Percentiles rank a stretch among this genome's conserved stretches.
Evolutionary conservation across 1,140 invertebrate species (phyloP).

Genomic region (Orius laevigatus): DNA sequence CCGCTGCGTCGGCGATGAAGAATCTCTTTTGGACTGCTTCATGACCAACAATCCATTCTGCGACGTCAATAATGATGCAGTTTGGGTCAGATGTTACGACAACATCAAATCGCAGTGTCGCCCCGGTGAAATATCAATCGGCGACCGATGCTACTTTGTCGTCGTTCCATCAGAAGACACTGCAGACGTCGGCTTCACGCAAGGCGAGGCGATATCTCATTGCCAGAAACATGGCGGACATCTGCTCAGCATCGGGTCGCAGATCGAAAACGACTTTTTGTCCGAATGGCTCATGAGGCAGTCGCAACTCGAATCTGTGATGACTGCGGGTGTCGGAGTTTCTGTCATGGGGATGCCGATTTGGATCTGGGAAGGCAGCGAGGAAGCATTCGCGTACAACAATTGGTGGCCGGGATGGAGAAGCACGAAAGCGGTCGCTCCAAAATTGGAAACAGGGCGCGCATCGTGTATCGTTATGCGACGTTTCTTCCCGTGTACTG

Average conservation of each 20-base stretch:
- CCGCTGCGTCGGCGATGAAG: constrained; percentile 33
- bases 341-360: constrained; percentile 28
- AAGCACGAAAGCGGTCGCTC: constrained; percentile 21
- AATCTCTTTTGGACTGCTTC: constrained; percentile 31
- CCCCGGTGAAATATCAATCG: constrained; percentile 30
- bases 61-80: constrained; percentile 27
- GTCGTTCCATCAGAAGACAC: constrained; percentile 19
- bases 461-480: constrained; percentile 29
- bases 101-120: constrained; percentile 32
- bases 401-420: constrained; percentile 33
- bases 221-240: constrained; percentile 28
- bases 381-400: constrained; percentile 20
- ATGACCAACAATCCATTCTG: constrained; percentile 19
- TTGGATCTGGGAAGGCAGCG: constrained; percentile 37
- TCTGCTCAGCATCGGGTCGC: constrained; percentile 33
- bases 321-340: constrained; percentile 37
- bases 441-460: constrained; percentile 16
- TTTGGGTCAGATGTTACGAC: constrained; percentile 30
- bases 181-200: constrained; percentile 27
- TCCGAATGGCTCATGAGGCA: constrained; percentile 35
- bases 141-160: constrained; percentile 23
- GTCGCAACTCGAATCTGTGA: constrained; percentile 29
- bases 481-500: constrained; percentile 29
- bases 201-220: constrained; percentile 31
- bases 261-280: constrained; percentile 42